These are phyloP conservation scores for Chrysotoxum bicinctum DNA, from an alignment of 2,888 invertebrate species.

Conservation along the genomic window DNA sequence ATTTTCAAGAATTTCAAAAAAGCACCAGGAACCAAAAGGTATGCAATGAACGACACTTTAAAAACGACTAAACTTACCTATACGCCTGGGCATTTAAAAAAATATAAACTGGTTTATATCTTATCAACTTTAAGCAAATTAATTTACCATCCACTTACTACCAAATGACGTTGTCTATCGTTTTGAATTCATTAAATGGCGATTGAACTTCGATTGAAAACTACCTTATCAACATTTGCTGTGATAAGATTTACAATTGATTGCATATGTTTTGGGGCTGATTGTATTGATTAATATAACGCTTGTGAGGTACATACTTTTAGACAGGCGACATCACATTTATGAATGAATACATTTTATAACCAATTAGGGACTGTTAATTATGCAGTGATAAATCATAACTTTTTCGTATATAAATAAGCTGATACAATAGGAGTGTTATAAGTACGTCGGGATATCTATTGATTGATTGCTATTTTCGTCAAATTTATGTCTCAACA, in stretches of 20 bases:
- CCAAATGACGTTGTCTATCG: slow-evolving; percentile 36
- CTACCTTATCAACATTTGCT: slow-evolving; percentile 4
- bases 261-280: slow-evolving; percentile 28
- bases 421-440: no score
- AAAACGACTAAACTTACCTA: not conserved
- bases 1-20: slow-evolving; percentile 71
- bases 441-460: no score
- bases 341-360: not conserved
- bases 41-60: slow-evolving; percentile 20
- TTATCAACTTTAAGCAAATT: slow-evolving; percentile 35
- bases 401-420: not conserved
- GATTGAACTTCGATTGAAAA: slow-evolving; percentile 35
- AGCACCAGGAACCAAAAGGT: slow-evolving; percentile 74
- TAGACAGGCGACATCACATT: not conserved
- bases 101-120: slow-evolving; percentile 1
- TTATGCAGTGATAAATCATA: no score
- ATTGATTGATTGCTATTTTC: no score
- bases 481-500: no score
- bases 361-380: not conserved
- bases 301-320: not conserved
- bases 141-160: slow-evolving; percentile 49
- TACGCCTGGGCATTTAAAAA: not conserved
- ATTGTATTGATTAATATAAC: not conserved
- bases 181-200: slow-evolving; percentile 64
- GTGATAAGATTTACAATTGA: slow-evolving; percentile 12